Evolutionary conservation across 2,888 invertebrate species (phyloP).

Genomic region (Formica aserva): DNA sequence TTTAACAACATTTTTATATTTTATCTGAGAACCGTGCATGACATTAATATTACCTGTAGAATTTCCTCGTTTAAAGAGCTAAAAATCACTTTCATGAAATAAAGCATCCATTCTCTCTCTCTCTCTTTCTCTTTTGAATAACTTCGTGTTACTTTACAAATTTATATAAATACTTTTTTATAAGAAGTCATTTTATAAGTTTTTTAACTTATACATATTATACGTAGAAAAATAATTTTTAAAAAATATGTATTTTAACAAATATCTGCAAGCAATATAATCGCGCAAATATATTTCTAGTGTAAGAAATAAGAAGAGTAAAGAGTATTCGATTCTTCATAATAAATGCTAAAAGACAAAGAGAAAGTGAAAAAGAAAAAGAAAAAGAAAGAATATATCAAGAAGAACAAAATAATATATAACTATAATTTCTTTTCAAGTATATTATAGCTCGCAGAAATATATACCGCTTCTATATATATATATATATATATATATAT

Average conservation of each 20-base stretch:
- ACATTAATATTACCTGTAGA: not conserved
- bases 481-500: too few relatives aligned
- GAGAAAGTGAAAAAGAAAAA: not conserved
- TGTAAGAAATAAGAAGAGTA: not conserved
- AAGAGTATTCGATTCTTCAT: not conserved
- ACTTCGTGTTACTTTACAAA: not conserved
- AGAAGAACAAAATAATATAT: not conserved
- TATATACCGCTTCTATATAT: not conserved
- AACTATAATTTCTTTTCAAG: not conserved
- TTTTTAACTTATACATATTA: not conserved
- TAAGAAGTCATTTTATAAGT: not conserved
- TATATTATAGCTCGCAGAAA: not conserved
- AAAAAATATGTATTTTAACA: not conserved
- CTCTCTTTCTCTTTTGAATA: not conserved
- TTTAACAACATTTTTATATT: conserved; percentile 20
- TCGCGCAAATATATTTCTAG: not conserved
- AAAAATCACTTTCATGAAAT: not conserved
- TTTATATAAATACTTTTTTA: not conserved
- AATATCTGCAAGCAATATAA: not conserved
- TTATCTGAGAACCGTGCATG: not conserved
- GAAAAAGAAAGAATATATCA: not conserved
- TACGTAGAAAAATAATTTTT: not conserved
- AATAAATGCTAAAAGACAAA: not conserved
- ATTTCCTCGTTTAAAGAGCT: not conserved
- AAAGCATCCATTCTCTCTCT: not conserved